phyloP scores from a whole-genome alignment of 1,140 invertebrate species.

The roundworm (Caenorhabditis elegans) region DNA sequence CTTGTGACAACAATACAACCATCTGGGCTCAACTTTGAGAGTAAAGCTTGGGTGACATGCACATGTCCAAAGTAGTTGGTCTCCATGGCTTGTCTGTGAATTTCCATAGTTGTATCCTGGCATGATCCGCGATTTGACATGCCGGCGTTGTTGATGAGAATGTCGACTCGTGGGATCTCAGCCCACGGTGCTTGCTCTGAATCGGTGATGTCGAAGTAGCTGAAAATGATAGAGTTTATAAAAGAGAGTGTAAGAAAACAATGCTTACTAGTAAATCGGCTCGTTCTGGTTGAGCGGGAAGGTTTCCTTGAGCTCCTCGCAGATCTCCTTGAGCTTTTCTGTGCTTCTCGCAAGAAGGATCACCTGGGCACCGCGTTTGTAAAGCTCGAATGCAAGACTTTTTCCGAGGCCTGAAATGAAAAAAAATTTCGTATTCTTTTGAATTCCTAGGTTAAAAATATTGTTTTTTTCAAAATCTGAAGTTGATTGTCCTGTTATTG shows the following conservation, averaged over 20 bases:
- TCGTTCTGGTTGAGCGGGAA: constrained; percentile 41
- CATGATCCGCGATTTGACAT: constrained; percentile 73
- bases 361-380: constrained; percentile 56
- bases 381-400: constrained; percentile 45
- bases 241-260: background rate
- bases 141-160: constrained; percentile 52
- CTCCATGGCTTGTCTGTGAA: constrained; percentile 78
- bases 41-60: constrained; percentile 80
- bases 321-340: constrained; percentile 59
- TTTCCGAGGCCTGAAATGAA: constrained; percentile 40
- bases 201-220: constrained; percentile 49
- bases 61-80: constrained; percentile 92
- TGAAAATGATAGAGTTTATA: background rate
- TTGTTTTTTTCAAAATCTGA: too few relatives aligned
- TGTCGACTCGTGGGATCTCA: constrained; percentile 44
- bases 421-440: background rate
- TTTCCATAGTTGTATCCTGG: constrained; percentile 74
- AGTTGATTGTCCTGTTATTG: background rate
- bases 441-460: background rate
- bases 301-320: constrained; percentile 47
- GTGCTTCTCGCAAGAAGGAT: constrained; percentile 60
- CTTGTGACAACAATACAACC: constrained; percentile 86
- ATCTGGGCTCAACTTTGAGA: constrained; percentile 76
- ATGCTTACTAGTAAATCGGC: constrained; percentile 29
- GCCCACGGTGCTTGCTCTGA: constrained; percentile 39